Base-by-base conservation (phyloP, 2,797 vertebrate species). In the Rhinatrema bivittatum region DNA sequence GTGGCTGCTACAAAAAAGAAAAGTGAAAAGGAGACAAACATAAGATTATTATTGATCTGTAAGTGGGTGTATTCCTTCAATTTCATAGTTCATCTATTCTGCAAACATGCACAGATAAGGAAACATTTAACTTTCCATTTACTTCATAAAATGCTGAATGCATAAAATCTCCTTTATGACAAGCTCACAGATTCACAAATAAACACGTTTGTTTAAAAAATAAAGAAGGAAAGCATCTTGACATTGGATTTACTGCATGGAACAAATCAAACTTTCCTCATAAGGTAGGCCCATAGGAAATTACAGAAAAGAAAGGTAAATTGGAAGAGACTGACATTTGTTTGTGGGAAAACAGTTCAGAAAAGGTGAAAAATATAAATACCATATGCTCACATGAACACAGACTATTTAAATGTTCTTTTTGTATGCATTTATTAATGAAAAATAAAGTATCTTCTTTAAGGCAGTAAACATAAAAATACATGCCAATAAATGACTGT, bases 1-100 rank as follows among this genome's bases (percentile, higher is more conserved):
- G 85, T 56, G 91, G 93, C 76, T 97, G 93, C 88, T 85, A 79
- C 16, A 65, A 60, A 52, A 33, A 37, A 65, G 51, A 26, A 57
- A 40, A 39, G 30, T 52, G 48, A 32, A 46, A 25, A 32, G 50
- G 48, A 41, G 36, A 56, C 21, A 31, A 68, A 68, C 60, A 65
- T 55, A 62, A 56, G 60, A 53, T 74, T 64, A 56, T 20, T 29
- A 70, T 32, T 60, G 47, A 57, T 59, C 45, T 54, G 22, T 4
- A 29, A 66, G 63, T 56, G 65, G 61, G 70, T 56, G 56, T 63
- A 55, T 58, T 34, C 60, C 20, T 48, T 43, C 45, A 39, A 14
- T 39, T 30, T 36, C 57, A 65, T 35, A 52, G 48, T 44, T 66
- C 48, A 38, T 52, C 39, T 38, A 25, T 60, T 60, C 47, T 58